phyloP scores from a whole-genome alignment of 2,113 vertebrate genomes.

The Platysteira castanea region DNA sequence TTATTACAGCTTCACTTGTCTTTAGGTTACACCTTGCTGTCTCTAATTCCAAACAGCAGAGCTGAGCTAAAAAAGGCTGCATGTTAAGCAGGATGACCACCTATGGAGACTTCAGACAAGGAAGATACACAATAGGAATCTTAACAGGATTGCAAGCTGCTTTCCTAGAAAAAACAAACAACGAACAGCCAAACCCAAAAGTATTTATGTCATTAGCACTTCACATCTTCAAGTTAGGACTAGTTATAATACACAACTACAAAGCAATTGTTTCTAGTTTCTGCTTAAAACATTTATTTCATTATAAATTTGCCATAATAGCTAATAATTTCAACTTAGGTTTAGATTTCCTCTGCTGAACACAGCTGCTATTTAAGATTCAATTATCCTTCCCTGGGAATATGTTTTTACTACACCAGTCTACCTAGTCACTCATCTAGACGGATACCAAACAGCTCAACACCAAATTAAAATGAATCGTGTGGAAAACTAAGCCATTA shows the following conservation, averaged over 20 bases:
- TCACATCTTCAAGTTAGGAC: neutral
- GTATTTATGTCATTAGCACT: neutral
- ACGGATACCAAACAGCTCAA: neutral
- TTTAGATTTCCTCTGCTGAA: neutral
- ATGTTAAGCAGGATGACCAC: neutral
- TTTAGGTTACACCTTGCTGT: neutral
- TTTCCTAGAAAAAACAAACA: neutral
- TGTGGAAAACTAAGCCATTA: neutral
- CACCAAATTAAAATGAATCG: fast-evolving
- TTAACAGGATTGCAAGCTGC: neutral
- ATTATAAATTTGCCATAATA: neutral
- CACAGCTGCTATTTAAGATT: neutral
- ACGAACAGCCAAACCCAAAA: neutral
- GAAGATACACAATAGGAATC: neutral
- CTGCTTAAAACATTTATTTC: neutral
- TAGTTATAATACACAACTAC: neutral
- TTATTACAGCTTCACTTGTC: neutral
- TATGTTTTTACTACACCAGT: neutral
- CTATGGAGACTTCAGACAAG: neutral
- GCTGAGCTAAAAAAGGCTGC: neutral
- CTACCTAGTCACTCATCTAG: neutral
- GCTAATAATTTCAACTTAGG: neutral
- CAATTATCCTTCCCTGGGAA: neutral
- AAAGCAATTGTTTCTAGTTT: neutral
- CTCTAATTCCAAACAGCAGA: neutral